Percentiles rank a stretch among this genome's conserved stretches.
Evolutionary conservation across 2,888 invertebrate genomes (phyloP).

Genomic region (Drosophila seclusa): DNA sequence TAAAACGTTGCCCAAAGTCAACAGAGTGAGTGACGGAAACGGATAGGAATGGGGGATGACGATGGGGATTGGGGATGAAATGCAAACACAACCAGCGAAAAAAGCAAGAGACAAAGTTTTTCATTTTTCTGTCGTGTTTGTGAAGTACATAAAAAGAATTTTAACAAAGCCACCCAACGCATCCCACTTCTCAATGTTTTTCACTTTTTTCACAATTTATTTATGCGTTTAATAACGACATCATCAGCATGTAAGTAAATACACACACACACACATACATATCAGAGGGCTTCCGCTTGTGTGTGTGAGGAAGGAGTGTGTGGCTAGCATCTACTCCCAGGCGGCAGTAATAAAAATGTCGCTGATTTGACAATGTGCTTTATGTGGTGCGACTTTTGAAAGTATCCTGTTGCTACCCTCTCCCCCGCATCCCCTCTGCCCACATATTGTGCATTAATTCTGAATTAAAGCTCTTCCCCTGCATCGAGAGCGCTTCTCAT

Average conservation of each 20-base stretch:
- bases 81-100: slow-evolving; percentile 43
- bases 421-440: background rate
- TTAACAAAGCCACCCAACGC: slow-evolving; percentile 32
- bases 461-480: slow-evolving; percentile 38
- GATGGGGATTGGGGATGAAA: slow-evolving; percentile 6
- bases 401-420: slow-evolving; percentile 16
- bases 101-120: slow-evolving; percentile 42
- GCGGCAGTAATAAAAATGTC: slow-evolving; percentile 75
- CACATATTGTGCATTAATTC: slow-evolving; percentile 72
- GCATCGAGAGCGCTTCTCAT: slow-evolving; percentile 21
- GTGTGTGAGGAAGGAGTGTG: slow-evolving; percentile 26
- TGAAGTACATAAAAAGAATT: slow-evolving; percentile 40
- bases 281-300: slow-evolving; percentile 10
- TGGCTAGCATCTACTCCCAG: slow-evolving; percentile 20
- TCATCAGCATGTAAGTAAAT: slow-evolving; percentile 70
- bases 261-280: slow-evolving; percentile 20
- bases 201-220: slow-evolving; percentile 67
- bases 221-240: slow-evolving; percentile 80
- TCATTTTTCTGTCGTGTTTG: slow-evolving; percentile 49
- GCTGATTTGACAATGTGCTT: slow-evolving; percentile 79
- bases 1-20: slow-evolving; percentile 67
- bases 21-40: slow-evolving; percentile 5
- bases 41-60: background rate
- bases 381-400: slow-evolving; percentile 54
- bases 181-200: slow-evolving; percentile 1